Conservation (phyloP, 2,888 invertebrate species). For the Phengaris alcon region DNA sequence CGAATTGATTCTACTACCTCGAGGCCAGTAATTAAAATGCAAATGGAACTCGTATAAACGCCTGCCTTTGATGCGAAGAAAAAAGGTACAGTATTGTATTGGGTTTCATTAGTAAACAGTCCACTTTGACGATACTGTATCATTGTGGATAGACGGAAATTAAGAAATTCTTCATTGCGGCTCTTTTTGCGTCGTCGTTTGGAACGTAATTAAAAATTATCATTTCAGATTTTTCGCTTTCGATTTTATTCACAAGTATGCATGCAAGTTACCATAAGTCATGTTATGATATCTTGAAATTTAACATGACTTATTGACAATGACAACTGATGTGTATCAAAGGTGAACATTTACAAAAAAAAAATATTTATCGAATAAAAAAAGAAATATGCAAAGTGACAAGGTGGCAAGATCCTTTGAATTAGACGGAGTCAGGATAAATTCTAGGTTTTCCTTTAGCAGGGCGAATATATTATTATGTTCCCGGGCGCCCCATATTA, state of each 20-base stretch:
- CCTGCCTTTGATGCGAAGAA: conserved; percentile 41
- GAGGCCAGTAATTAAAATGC: conserved; percentile 63
- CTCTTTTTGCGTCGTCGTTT: not conserved
- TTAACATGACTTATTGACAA: too few relatives aligned
- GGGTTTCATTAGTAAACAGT: conserved; percentile 28
- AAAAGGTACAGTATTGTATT: conserved; percentile 41
- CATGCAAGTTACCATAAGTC: too few relatives aligned
- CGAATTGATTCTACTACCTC: conserved; percentile 55
- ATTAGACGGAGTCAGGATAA: not conserved
- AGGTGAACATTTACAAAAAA: too few relatives aligned
- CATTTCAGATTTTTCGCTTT: not conserved
- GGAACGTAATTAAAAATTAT: conserved; percentile 7
- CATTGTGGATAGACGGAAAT: conserved; percentile 21
- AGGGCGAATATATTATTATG: not conserved
- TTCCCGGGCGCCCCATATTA: not conserved
- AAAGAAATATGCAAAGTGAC: too few relatives aligned
- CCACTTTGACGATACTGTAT: conserved; percentile 18
- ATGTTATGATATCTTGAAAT: too few relatives aligned
- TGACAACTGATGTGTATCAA: too few relatives aligned
- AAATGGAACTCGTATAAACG: conserved; percentile 53
- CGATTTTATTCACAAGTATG: not conserved
- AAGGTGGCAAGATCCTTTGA: not conserved
- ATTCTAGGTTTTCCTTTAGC: not conserved
- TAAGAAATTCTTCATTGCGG: conserved; percentile 16
- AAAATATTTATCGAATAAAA: too few relatives aligned